Conservation (phyloP, 1,140 invertebrate genomes). For the Planococcus citri region DNA sequence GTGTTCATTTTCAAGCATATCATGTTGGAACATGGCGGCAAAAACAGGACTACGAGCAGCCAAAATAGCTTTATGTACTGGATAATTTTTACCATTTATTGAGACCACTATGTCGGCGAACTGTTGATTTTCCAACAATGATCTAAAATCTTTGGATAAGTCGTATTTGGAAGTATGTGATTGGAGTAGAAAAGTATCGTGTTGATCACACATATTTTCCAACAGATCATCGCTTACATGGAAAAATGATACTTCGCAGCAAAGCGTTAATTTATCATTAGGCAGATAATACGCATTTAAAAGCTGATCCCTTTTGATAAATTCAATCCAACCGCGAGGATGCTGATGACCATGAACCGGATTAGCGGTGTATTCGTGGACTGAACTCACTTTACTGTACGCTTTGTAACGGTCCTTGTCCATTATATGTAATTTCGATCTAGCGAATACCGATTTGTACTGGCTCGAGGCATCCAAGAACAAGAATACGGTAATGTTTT, state of each 20-base stretch:
- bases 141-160: not conserved
- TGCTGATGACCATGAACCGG: too few species aligned
- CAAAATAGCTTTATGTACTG: not conserved
- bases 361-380: too few species aligned
- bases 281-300: too few species aligned
- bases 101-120: not conserved
- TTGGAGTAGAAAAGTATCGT: too few species aligned
- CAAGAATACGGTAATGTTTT: too few species aligned
- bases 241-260: conserved; percentile 51
- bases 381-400: too few species aligned
- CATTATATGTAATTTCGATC: too few species aligned
- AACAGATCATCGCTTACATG: conserved; percentile 47
- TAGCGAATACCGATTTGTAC: too few species aligned
- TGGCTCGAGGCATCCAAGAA: too few species aligned
- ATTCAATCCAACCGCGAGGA: too few species aligned
- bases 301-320: too few species aligned
- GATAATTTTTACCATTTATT: not conserved
- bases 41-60: not conserved
- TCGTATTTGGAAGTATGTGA: not conserved
- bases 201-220: conserved; percentile 34
- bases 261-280: conserved; percentile 57
- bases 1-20: not conserved
- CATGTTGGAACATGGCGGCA: not conserved
- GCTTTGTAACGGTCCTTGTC: too few species aligned
- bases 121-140: not conserved